phyloP scores from a whole-genome alignment of 1,140 invertebrate genomes.

The Leptonema lineaticorne region DNA sequence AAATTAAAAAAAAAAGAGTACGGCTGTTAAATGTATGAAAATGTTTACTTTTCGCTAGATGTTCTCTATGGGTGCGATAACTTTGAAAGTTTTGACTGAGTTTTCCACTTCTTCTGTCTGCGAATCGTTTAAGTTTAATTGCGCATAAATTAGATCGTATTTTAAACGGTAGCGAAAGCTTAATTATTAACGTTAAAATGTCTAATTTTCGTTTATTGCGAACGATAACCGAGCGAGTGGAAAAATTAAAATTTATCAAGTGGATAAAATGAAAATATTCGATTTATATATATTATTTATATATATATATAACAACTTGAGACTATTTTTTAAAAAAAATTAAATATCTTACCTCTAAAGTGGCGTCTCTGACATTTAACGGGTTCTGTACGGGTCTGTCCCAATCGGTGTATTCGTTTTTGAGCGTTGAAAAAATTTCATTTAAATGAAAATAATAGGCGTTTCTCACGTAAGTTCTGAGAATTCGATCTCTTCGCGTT shows the following conservation, averaged over 20 bases:
- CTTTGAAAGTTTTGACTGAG: not conserved
- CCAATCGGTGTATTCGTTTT: slow-evolving; percentile 94
- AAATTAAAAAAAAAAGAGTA: too few relatives aligned
- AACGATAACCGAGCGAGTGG: not conserved
- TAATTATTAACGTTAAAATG: not conserved
- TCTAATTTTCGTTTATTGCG: not conserved
- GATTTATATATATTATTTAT: not conserved
- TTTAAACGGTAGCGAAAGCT: not conserved
- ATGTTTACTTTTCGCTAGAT: not conserved
- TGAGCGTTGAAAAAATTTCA: slow-evolving; percentile 86
- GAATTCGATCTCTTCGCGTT: slow-evolving; percentile 77
- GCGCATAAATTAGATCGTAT: slow-evolving; percentile 6
- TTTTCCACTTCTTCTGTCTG: too few relatives aligned
- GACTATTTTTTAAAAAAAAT: slow-evolving; percentile 4
- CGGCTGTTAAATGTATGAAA: too few relatives aligned
- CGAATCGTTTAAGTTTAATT: slow-evolving; percentile 7
- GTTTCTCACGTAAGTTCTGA: slow-evolving; percentile 85
- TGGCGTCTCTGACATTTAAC: slow-evolving; percentile 72
- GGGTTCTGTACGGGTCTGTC: slow-evolving; percentile 75
- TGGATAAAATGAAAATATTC: not conserved
- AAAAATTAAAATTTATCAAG: not conserved
- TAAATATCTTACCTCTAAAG: slow-evolving; percentile 56
- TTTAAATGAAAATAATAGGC: slow-evolving; percentile 86
- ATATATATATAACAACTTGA: not conserved
- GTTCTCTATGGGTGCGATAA: not conserved